Evolutionary conservation across 2,113 vertebrate genomes (phyloP), one percentile per base, ranked within the genome.

Genomic region (Erinaceus europaeus): DNA sequence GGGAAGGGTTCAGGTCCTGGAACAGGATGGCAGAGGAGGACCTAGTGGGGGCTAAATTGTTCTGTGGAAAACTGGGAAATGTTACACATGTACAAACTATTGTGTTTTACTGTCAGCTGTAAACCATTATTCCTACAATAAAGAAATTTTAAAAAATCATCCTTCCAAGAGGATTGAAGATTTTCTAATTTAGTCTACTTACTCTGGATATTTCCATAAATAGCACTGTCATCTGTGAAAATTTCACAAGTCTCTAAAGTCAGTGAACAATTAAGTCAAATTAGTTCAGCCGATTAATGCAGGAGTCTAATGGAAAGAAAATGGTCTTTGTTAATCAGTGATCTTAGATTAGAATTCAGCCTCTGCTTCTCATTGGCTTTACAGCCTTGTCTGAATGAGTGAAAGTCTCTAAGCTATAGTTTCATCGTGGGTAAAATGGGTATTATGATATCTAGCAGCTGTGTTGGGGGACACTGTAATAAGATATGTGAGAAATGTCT

Each of bases 261-360:
- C 59, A 82, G 14, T 65, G 25, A 83, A 68, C 84, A 90, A 72
- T 82, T 84, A 88, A 89, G 79, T 88, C 67, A 85, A 91, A 81
- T 89, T 86, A 73, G 36, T 88, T 81, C 29, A 69, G 10, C 74
- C 21, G 86, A 69, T 89, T 81, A 84, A 48, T 79, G 46, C 36
- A 75, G 61, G 14, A 69, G 17, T 62, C 34, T 72, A 92, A 84
- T 50, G 55, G 73, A 90, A 65, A 72, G 46, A 82, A 85, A 78
- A 71, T 61, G 13, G 29, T 80, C 64, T 91, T 55, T 27, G 34
- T 68, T 92, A 87, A 81, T 78, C 74, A 84, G 53, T 73, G 69
- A 90, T 59, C 52, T 89, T 84, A 80, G 32, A 83, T 90, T 72
- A 92, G 71, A 92, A 90, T 89, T 90, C 82, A 84, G 72, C 55